phyloP scores from a whole-genome alignment of 2,113 vertebrate genomes.

The Maylandia zebra region DNA sequence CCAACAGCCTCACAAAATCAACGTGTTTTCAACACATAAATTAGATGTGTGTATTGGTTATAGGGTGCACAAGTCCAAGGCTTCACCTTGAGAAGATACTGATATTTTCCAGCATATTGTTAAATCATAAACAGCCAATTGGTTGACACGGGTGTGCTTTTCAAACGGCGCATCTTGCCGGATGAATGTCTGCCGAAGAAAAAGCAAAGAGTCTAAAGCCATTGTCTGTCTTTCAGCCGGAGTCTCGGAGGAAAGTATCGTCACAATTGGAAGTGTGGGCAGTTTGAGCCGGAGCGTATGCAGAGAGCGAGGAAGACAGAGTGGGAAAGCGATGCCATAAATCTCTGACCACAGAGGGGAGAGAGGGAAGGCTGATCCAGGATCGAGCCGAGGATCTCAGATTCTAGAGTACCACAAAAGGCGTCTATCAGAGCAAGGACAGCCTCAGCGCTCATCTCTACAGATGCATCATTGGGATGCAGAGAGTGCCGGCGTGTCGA shows the following conservation, averaged over 20 bases:
- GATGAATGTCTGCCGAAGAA: slow-evolving; percentile 12
- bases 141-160: slow-evolving; percentile 8
- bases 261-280: background rate
- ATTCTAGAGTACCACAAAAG: slow-evolving; percentile 34
- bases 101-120: slow-evolving; percentile 39
- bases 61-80: slow-evolving; percentile 34
- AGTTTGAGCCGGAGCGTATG: slow-evolving; percentile 14
- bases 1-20: slow-evolving; percentile 59
- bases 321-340: slow-evolving; percentile 25
- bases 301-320: background rate
- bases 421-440: slow-evolving; percentile 42
- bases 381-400: slow-evolving; percentile 57
- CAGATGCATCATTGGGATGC: slow-evolving; percentile 17
- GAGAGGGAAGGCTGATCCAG: slow-evolving; percentile 45
- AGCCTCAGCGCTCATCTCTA: slow-evolving; percentile 22
- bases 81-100: slow-evolving; percentile 52
- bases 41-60: slow-evolving; percentile 30
- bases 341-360: slow-evolving; percentile 46
- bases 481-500: background rate
- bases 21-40: slow-evolving; percentile 44
- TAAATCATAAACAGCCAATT: slow-evolving; percentile 8
- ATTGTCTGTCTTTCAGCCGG: slow-evolving; percentile 39
- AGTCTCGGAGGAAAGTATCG: slow-evolving; percentile 36
- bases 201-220: background rate
- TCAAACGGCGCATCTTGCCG: background rate